Conservation (phyloP, 1,140 invertebrate species). For the Tetramorium parvispinum region DNA sequence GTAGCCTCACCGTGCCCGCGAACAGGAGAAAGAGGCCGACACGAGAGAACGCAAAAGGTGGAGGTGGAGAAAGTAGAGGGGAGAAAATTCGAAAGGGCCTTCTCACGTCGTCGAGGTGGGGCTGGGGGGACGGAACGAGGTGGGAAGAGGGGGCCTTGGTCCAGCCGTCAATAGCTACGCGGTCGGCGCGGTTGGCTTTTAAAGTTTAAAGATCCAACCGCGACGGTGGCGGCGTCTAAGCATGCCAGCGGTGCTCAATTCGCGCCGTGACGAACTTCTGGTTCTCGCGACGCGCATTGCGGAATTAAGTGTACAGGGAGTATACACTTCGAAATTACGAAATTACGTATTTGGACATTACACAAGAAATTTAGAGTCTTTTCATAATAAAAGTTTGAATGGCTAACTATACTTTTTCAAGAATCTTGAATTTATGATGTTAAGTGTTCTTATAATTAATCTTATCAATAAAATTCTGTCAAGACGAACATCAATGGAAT, state of each 20-base stretch:
- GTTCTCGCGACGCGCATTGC: background rate
- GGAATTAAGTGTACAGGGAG: background rate
- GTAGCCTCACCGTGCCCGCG: conserved; percentile 43
- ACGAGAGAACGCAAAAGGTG: conserved; percentile 9
- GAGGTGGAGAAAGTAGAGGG: conserved; percentile 50
- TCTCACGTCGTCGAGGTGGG: background rate
- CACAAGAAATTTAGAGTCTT: background rate
- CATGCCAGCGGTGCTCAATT: conserved; percentile 79
- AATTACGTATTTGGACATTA: background rate
- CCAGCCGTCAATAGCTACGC: conserved; percentile 78
- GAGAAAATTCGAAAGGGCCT: conserved; percentile 69
- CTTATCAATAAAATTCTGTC: background rate
- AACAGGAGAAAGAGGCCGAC: conserved; percentile 54
- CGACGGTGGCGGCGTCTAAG: conserved; percentile 69
- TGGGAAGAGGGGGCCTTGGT: conserved; percentile 55
- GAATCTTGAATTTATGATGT: background rate
- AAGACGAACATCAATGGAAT: background rate
- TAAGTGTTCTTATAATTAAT: background rate
- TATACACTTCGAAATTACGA: background rate
- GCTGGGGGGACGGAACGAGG: conserved; percentile 11
- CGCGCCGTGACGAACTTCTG: background rate
- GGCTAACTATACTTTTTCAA: background rate
- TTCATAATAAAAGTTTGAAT: background rate
- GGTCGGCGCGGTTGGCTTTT: conserved; percentile 80
- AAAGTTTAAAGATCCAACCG: conserved; percentile 85